Base-by-base conservation (phyloP, 2,797 vertebrate species). In the Furcifer pardalis region DNA sequence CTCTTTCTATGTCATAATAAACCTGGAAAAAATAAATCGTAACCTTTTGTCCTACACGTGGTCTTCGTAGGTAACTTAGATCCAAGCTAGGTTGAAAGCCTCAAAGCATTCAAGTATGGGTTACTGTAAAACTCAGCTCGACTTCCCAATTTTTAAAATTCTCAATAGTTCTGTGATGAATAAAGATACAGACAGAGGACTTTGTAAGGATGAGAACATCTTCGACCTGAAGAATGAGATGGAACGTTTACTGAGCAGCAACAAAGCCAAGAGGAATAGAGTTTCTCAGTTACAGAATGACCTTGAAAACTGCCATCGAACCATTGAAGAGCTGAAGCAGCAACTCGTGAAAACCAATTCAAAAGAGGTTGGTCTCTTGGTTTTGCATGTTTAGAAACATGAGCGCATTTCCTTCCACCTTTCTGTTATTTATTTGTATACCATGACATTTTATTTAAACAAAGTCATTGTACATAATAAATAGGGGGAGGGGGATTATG, bases 191-290 rank as follows among this genome's bases (percentile, higher is more conserved):
- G 94, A 96, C 35, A 95, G 97, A 74, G 96, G 95, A 25, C 92
- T 97, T 90, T 95, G 96, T 1, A 97, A 96, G 91, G 97, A 98
- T 15, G 97, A 98, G 69, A 89, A 96, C 9, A 88, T 97, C 88
- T 89, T 91, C 73, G 95, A 97, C 91, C 95, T 99, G 91, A 97
- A 96, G 85, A 90, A 82, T 1, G 97, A 99, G 93, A 92, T 99
- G 92, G 97, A 98, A 89, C 97, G 96, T 79, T 97, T 97, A 89
- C 93, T 99, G 90, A 92, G 82, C 25, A 97, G 96, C 91, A 96
- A 99, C 90, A 97, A 97, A 80, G 94, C 92, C 75, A 99, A 99
- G 90, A 96, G 98, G 46, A 96, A 94, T 68, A 97, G 97, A 90
- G 95, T 99, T 92, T 90, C 93, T 79, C 97, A 96, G 88, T 92